Percentiles rank a stretch among this genome's conserved stretches.
Conservation (phyloP, 2,888 invertebrate species). For the Hanleya hanleyi region DNA sequence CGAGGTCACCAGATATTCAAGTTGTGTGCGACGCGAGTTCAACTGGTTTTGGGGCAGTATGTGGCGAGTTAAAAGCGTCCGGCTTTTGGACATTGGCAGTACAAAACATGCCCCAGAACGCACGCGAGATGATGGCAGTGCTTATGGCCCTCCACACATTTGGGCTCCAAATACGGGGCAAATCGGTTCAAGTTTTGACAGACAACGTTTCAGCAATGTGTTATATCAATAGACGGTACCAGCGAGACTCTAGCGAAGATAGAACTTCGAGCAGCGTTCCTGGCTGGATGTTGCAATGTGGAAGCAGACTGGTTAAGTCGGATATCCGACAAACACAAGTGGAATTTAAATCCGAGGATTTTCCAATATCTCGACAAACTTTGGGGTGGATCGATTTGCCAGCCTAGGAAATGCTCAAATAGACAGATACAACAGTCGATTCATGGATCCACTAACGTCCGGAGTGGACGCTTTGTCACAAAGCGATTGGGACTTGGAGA, state of each 20-base stretch:
- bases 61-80: neutral
- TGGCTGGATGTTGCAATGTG: neutral
- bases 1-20: neutral
- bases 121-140: neutral
- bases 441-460: neutral
- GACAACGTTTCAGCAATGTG: neutral
- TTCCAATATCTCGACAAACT: neutral
- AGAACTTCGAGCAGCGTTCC: neutral
- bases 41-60: neutral
- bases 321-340: neutral
- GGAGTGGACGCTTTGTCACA: constrained; percentile 2
- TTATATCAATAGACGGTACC: neutral
- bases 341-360: neutral
- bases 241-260: neutral
- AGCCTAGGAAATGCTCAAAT: neutral
- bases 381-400: neutral
- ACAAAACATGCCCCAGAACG: neutral
- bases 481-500: neutral
- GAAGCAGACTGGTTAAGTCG: neutral
- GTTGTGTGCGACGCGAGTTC: neutral
- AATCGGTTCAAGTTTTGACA: neutral
- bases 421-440: neutral
- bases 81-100: neutral
- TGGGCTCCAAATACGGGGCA: neutral
- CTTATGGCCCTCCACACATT: neutral